Evolutionary conservation across 1,140 invertebrate species (phyloP).

Genomic region (Halyomorpha halys): DNA sequence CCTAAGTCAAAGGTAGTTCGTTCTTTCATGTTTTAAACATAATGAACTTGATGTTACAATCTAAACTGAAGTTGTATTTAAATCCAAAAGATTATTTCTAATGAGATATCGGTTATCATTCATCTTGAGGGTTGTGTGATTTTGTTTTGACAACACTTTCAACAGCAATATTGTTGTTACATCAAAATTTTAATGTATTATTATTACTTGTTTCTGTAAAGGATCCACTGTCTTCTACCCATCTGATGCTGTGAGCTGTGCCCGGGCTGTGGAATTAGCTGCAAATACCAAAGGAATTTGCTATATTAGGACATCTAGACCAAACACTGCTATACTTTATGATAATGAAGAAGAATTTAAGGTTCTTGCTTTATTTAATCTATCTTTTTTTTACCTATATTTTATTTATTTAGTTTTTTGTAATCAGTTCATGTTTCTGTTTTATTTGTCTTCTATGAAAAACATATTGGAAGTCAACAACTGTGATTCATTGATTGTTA

Average conservation of each 20-base stretch:
- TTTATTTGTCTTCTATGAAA: background rate
- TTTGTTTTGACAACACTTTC: too few relatives aligned
- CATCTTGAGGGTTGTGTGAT: too few relatives aligned
- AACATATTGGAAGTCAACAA: background rate
- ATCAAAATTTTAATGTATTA: too few relatives aligned
- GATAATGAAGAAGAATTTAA: slow-evolving; percentile 73
- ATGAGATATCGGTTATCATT: too few relatives aligned
- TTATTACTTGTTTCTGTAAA: slow-evolving; percentile 14
- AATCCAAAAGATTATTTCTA: too few relatives aligned
- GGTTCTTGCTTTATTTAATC: slow-evolving; percentile 38
- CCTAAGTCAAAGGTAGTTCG: too few relatives aligned
- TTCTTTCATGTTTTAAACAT: too few relatives aligned
- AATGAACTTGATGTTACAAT: too few relatives aligned
- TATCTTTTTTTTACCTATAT: too few relatives aligned
- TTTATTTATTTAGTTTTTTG: background rate
- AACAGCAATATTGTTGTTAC: too few relatives aligned
- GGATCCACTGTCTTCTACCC: slow-evolving; percentile 93
- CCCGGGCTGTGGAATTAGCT: slow-evolving; percentile 88
- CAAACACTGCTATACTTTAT: slow-evolving; percentile 81
- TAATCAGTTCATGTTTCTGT: background rate
- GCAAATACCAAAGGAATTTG: slow-evolving; percentile 93
- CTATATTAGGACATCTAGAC: slow-evolving; percentile 91
- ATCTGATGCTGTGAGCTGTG: slow-evolving; percentile 85
- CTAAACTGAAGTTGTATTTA: too few relatives aligned
- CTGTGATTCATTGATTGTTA: too few relatives aligned